Conservation (phyloP, 2,797 vertebrate species). For the Tarsius wallacei region DNA sequence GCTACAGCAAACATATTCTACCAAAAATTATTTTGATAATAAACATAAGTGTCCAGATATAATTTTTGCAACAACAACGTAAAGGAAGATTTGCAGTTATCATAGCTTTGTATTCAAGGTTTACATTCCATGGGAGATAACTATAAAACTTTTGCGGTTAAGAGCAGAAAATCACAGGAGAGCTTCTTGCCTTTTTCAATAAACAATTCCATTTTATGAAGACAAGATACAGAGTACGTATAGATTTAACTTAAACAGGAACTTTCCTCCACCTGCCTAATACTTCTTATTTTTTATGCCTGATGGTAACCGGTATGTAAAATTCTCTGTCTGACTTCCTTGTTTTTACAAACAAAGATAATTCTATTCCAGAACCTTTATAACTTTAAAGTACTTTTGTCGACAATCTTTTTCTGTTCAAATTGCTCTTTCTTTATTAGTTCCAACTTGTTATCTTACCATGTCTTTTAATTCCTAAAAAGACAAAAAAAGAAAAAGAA, state of each 20-base stretch:
- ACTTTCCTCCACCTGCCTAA: constrained; percentile 78
- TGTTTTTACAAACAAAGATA: constrained; percentile 72
- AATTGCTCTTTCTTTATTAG: constrained; percentile 55
- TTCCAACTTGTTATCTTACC: constrained; percentile 44
- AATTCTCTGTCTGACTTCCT: constrained; percentile 63
- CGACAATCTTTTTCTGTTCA: constrained; percentile 24
- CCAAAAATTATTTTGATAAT: constrained; percentile 68
- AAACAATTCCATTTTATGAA: constrained; percentile 87
- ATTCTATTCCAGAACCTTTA: constrained; percentile 60
- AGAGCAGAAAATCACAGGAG: constrained; percentile 78
- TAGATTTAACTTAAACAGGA: constrained; percentile 87
- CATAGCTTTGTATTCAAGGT: constrained; percentile 72
- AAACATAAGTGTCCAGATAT: constrained; percentile 62
- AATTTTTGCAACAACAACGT: constrained; percentile 50
- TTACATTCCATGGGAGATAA: constrained; percentile 82
- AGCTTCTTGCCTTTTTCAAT: constrained; percentile 85
- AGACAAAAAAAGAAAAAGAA: not conserved
- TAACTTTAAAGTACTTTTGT: constrained; percentile 63
- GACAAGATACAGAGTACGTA: constrained; percentile 85
- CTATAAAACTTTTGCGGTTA: constrained; percentile 79
- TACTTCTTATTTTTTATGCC: constrained; percentile 70
- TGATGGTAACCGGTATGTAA: constrained; percentile 66
- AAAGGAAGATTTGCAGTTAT: constrained; percentile 59
- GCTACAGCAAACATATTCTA: constrained; percentile 22
- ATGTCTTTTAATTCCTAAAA: constrained; percentile 28